Base-by-base conservation (phyloP, 2,888 invertebrate species). In the Drosophila diplacantha region DNA sequence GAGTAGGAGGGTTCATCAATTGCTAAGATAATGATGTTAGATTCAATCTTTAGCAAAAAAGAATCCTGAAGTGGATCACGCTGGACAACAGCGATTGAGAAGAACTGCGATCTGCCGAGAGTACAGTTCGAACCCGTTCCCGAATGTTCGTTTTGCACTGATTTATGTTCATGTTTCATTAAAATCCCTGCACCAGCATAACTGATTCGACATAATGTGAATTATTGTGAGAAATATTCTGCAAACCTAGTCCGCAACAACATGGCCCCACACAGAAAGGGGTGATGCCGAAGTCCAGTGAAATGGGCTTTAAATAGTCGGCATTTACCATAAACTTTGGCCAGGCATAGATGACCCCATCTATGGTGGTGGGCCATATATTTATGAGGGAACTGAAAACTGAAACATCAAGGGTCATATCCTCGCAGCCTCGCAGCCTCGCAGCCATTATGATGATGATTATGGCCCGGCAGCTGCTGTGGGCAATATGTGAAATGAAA, bases 401-500 rank as follows among this genome's bases (percentile, higher is more conserved):
- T 37, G 59, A 62, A 50, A 26, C 43, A 47, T 47, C 51, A 52
- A 52, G 39, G 51, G 51, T 22, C 51, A 39, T 39, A 38, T 35
- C 18, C 35, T 35, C 38, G n/a, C 41, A 29, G 22, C 22, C 31
- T 44, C 24, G 24, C 39, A 29, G 22, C 29, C 31, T 46, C 24
- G 32, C 39, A 55, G 44, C 46, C 54, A 63, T 52, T 52, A 64
- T 57, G 65, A 62, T 55, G 65, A 54, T 66, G 66, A 65, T 58
- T 58, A 53, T 67, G 67, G 44, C 43, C 58, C 58, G 41, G 59
- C 44, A 50, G 57, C 59, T 43, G 49, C 54, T 65, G 54, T 46
- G 60, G 50, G 56, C 56, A 64, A 65, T 63, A 65, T 65, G 46
- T 51, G 56, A 65, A 52, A 64, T 65, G 64, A 65, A 64, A 65